These are phyloP conservation scores for Hyles euphorbiae DNA, from an alignment of 1,140 invertebrate species.

Conservation along the genomic window DNA sequence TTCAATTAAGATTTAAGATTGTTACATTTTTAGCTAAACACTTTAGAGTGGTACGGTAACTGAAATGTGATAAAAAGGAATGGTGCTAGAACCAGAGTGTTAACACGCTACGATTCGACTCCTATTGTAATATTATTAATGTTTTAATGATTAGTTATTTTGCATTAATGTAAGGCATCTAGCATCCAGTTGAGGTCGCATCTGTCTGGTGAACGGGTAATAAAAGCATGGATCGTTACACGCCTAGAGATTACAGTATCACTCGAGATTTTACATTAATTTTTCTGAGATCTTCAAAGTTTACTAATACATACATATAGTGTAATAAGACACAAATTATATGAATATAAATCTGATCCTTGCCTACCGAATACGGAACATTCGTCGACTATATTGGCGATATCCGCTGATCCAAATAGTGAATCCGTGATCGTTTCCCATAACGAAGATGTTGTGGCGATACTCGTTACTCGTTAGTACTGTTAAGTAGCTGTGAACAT, in stretches of 20 bases:
- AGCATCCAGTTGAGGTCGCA: conserved; percentile 68
- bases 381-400: conserved; percentile 37
- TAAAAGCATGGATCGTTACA: conserved; percentile 39
- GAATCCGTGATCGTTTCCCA: conserved; percentile 51
- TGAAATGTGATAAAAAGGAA: conserved; percentile 77
- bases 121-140: conserved; percentile 71
- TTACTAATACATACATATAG: conserved; percentile 59
- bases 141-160: conserved; percentile 71
- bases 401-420: conserved; percentile 45
- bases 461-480: conserved; percentile 44
- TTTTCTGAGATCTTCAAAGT: conserved; percentile 64
- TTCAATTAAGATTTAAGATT: conserved; percentile 75
- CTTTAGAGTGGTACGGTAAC: conserved; percentile 77
- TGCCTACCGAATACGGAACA: conserved; percentile 51
- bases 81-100: conserved; percentile 76
- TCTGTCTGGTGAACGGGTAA: conserved; percentile 56
- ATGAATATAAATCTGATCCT: conserved; percentile 44
- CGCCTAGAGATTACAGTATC: conserved; percentile 73
- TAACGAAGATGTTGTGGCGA: conserved; percentile 45
- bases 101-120: conserved; percentile 74
- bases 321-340: conserved; percentile 58
- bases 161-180: conserved; percentile 70
- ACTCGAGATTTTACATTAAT: conserved; percentile 67
- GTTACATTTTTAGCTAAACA: conserved; percentile 77
- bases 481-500: conserved; percentile 72